phyloP scores from a whole-genome alignment of 2,888 invertebrate genomes.

The Chymomyza amoena region DNA sequence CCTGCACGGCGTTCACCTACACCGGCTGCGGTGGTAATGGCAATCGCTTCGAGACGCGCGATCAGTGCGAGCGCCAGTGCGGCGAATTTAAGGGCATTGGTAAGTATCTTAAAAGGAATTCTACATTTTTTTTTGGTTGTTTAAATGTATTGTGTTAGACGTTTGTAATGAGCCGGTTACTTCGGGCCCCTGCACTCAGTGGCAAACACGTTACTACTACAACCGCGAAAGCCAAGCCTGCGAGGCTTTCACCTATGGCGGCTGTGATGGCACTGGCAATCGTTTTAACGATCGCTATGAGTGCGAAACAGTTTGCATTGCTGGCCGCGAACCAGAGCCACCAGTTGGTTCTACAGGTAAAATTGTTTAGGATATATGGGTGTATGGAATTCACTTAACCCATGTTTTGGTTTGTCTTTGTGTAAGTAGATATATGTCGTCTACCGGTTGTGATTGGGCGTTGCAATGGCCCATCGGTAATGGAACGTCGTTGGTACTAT shows the following conservation, averaged over 20 bases:
- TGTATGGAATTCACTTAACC: slow-evolving; percentile 4
- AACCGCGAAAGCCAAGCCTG: slow-evolving; percentile 83
- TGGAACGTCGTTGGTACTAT: slow-evolving; percentile 86
- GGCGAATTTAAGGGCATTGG: slow-evolving; percentile 86
- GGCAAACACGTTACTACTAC: slow-evolving; percentile 84
- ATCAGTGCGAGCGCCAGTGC: slow-evolving; percentile 88
- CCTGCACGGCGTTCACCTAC: slow-evolving; percentile 85
- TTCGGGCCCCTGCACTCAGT: slow-evolving; percentile 85
- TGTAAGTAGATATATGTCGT: slow-evolving; percentile 82
- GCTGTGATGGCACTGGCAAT: slow-evolving; percentile 92
- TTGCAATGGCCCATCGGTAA: slow-evolving; percentile 78
- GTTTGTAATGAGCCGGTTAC: slow-evolving; percentile 85
- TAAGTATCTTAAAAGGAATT: slow-evolving; percentile 74
- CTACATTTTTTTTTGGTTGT: slow-evolving; percentile 15
- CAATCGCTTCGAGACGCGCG: slow-evolving; percentile 86
- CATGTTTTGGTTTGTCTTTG: slow-evolving; percentile 34
- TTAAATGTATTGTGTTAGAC: slow-evolving; percentile 80
- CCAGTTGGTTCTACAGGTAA: slow-evolving; percentile 68
- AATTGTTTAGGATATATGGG: slow-evolving; percentile 12
- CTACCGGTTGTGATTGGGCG: slow-evolving; percentile 83
- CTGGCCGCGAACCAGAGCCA: slow-evolving; percentile 80
- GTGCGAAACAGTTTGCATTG: slow-evolving; percentile 86
- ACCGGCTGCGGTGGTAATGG: slow-evolving; percentile 87
- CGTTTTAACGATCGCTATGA: slow-evolving; percentile 87
- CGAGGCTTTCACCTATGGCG: slow-evolving; percentile 86